Base-by-base conservation (phyloP, 1,140 invertebrate genomes). In the Andrena cerasifolii region DNA sequence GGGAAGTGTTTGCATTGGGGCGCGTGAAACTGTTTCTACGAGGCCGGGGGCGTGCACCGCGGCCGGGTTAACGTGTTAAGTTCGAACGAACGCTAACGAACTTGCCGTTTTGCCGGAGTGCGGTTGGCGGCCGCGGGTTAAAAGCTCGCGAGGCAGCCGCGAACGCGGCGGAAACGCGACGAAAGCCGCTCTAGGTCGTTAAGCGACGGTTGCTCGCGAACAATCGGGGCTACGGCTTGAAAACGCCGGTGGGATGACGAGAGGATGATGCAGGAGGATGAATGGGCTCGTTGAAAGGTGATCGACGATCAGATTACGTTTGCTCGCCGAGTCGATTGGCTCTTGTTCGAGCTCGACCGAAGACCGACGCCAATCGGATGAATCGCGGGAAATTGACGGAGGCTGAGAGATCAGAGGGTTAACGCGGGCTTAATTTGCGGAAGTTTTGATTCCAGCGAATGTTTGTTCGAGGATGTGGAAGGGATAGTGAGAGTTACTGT, bases 131-230 rank as follows among this genome's bases (percentile, higher is more conserved):
- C 65, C 79, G 61, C 21, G 67, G 66, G 67, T 81, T 78, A 73
- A 73, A 81, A 74, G 79, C 61, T 53, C 56, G 59, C 73, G 58
- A 59, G 18, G 33, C 58, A 10, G 53, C 14, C 10, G 33, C 33
- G 58, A 33, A 61, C 18, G n/a, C 7, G 14, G n/a, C 58, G 58
- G 58, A 40, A 40, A 21, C 33, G 5, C 33, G 63, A 74, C 75
- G 78, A 59, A 76, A 75, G 75, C 66, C 74, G 71, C 62, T 78
- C 68, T 36, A 62, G 68, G 56, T 78, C 76, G 78, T 79, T 79
- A 79, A 79, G 62, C 72, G 45, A 61, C 78, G 78, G 58, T 43
- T 61, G 33, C 58, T 40, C n/a, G 33, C 58, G 58, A 61, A 61
- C 58, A 61, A 61, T 61, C 58, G 58, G 12, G 8, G 24, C 33